Conservation (phyloP, 2,797 vertebrate species). For the Hypotaenidia philippensis region DNA sequence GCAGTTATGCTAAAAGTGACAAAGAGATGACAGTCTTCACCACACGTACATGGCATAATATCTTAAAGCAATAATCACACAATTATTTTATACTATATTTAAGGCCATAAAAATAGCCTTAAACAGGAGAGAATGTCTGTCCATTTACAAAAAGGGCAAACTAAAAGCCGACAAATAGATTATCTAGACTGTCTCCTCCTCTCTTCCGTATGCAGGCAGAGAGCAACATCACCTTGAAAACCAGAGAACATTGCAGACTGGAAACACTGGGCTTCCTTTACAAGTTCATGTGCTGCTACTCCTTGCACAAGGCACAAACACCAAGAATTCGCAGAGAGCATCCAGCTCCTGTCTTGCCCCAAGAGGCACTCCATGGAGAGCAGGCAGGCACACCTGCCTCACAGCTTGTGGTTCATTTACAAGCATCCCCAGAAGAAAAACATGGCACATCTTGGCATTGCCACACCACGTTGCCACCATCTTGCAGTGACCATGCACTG, state of each 20-base stretch:
- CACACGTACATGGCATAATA: neutral
- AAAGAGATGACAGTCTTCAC: neutral
- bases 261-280: neutral
- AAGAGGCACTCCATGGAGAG: neutral
- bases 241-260: neutral
- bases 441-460: neutral
- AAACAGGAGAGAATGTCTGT: neutral
- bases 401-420: neutral
- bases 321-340: accelerated
- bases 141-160: neutral
- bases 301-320: neutral
- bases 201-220: neutral
- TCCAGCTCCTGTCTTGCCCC: too few relatives aligned
- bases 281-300: neutral
- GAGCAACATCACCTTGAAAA: neutral
- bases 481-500: accelerated
- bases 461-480: neutral
- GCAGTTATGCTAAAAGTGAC: neutral
- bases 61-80: neutral
- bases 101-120: neutral
- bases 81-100: neutral
- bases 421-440: neutral
- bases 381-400: neutral
- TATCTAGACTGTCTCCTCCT: neutral
- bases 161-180: neutral